Base-by-base conservation (phyloP, 2,797 vertebrate species). In the Selene dorsalis region DNA sequence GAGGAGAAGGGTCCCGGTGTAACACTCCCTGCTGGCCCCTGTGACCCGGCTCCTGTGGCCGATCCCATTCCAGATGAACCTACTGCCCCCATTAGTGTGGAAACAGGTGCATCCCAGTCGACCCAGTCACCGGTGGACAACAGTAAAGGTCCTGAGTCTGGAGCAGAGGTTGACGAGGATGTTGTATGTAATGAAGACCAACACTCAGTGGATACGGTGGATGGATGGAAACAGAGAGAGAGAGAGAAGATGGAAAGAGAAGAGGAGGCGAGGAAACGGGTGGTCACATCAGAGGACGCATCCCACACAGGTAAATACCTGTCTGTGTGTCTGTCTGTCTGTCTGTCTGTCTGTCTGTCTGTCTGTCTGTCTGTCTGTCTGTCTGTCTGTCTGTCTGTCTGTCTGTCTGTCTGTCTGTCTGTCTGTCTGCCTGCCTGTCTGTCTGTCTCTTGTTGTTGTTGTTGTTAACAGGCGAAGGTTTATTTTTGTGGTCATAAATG, bases 211-310 rank as follows among this genome's bases (percentile, higher is more conserved):
- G 84, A 89, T 66, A 50, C 20, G 22, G 63, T 88, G 56, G 90
- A 86, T 62, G 84, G 89, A 48, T 83, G 83, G 77, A 71, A 58
- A 48, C 28, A 80, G 55, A 75, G 45, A 26, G 78, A 84, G 24
- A 66, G 56, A 22, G 48, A 50, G 20, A 80, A 70, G 70, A 61
- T 22, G 16, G 52, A 39, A 8, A 32, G 30, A 3, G 61, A 22
- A 24, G 55, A 55, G 10, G 58, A 73, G 6, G 35, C 6, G 8
- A 39, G 20, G n/a, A 12, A 24, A 28, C 38, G 57, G 3, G 28
- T 3, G 39, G 30, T 62, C 53, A 26, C 69, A 50, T 56, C 13
- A 55, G 71, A 69, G 26, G 52, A 76, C 24, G 17, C 56, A 16
- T 39, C 26, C 3, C 61, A 43, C n/a, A 75, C 47, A 66, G 84